These are phyloP conservation scores for Sycophaga agraensis DNA, from an alignment of 1,140 invertebrate species.

Conservation along the genomic window DNA sequence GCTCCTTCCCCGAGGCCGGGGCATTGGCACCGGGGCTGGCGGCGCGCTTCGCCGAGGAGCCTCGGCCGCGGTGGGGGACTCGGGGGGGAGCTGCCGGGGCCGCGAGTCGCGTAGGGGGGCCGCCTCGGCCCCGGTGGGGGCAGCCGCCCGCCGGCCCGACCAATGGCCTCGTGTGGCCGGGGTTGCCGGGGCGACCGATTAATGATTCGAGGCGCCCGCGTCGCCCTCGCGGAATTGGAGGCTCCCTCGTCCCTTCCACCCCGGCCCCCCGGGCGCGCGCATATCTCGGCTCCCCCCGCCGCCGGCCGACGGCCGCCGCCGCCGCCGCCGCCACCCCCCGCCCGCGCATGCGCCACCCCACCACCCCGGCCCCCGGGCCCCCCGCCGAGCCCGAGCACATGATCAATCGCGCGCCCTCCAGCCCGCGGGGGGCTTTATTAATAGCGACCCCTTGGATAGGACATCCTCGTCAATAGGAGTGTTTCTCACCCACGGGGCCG, in stretches of 20 bases:
- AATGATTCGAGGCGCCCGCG: slow-evolving; percentile 52
- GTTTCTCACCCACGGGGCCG: too few species aligned
- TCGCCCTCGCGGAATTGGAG: slow-evolving; percentile 24
- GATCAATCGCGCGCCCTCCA: too few species aligned
- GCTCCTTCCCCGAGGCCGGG: too few species aligned
- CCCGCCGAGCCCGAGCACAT: too few species aligned
- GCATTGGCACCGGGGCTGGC: too few species aligned
- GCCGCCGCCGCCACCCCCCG: too few species aligned
- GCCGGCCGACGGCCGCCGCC: too few species aligned
- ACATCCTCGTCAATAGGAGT: neutral
- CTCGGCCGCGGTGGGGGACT: too few species aligned
- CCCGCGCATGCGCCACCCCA: slow-evolving; percentile 5
- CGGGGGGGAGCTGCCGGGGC: too few species aligned
- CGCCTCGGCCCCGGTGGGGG: slow-evolving; percentile 3
- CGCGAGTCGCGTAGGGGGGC: neutral
- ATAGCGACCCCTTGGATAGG: slow-evolving; percentile 7
- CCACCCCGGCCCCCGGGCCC: too few species aligned
- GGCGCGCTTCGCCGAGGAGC: too few species aligned
- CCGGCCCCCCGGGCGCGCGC: neutral
- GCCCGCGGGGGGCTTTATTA: too few species aligned
- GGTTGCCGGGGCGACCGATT: slow-evolving; percentile 58
- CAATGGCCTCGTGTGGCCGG: slow-evolving; percentile 48
- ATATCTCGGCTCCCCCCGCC: neutral
- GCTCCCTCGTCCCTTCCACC: neutral
- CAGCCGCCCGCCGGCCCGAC: slow-evolving; percentile 34